Conservation (phyloP, 2,888 invertebrate species). For the Amphipoea oculea region DNA sequence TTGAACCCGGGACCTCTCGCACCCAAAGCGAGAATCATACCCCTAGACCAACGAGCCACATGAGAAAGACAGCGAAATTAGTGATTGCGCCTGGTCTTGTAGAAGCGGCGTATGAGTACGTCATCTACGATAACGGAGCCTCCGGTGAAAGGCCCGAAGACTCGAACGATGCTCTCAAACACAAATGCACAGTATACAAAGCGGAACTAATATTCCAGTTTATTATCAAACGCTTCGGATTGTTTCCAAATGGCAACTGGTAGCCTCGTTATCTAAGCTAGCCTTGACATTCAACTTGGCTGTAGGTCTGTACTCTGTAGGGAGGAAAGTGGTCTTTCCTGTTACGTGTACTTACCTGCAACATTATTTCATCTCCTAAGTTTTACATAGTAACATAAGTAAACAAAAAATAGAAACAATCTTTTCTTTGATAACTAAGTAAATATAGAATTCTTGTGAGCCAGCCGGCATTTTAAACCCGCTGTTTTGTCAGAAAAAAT, state of each 20-base stretch:
- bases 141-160: conserved; percentile 48
- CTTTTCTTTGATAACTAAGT: background rate
- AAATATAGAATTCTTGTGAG: background rate
- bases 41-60: conserved; percentile 91
- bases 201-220: conserved; percentile 51
- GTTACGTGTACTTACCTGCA: conserved; percentile 4
- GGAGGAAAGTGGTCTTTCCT: conserved; percentile 36
- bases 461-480: background rate
- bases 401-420: background rate
- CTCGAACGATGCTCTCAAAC: conserved; percentile 11
- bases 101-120: conserved; percentile 35
- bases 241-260: conserved; percentile 37
- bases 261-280: conserved; percentile 18
- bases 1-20: conserved; percentile 91
- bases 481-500: background rate
- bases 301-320: conserved; percentile 5
- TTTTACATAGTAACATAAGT: background rate
- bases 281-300: conserved; percentile 47
- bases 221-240: conserved; percentile 21
- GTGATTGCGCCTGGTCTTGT: conserved; percentile 58
- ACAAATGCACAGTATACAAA: conserved; percentile 11
- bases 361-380: background rate
- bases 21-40: conserved; percentile 91
- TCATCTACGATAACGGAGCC: conserved; percentile 49
- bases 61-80: conserved; percentile 62